Conservation (phyloP, 35 echinoderm and acorn worm species). For the Lytechinus variegatus region DNA sequence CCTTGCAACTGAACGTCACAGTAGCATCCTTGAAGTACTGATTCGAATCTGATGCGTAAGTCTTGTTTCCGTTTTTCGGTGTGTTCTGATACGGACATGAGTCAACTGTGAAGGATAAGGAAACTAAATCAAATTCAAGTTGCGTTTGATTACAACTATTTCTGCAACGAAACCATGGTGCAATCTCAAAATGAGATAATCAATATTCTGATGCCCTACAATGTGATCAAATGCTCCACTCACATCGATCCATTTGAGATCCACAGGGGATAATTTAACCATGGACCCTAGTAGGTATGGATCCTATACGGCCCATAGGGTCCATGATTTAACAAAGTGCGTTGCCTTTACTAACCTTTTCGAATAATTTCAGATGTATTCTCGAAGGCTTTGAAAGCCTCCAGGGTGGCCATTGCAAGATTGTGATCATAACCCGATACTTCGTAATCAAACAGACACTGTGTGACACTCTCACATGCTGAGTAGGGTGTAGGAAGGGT, state of each 20-base stretch:
- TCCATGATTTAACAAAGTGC: no score
- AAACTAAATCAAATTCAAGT: no score
- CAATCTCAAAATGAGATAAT: no score
- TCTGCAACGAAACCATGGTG: no score
- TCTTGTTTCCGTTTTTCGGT: background rate
- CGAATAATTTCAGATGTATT: background rate
- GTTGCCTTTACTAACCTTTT: background rate
- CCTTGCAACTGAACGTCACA: background rate
- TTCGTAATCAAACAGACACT: slow-evolving; percentile 21
- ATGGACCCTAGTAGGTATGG: no score
- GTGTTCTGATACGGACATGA: background rate
- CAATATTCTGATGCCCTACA: no score
- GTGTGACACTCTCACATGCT: background rate
- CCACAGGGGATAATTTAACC: no score
- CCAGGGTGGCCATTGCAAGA: background rate
- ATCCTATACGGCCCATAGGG: no score
- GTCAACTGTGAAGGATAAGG: background rate
- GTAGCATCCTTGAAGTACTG: background rate
- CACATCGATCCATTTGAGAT: no score
- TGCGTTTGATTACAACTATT: no score
- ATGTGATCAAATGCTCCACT: no score
- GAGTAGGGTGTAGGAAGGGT: background rate
- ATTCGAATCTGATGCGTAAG: background rate
- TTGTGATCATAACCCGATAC: background rate
- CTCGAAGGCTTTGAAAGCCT: background rate